Evolutionary conservation across 2,888 invertebrate genomes (phyloP).

Genomic region (Linnaemya tessellans): DNA sequence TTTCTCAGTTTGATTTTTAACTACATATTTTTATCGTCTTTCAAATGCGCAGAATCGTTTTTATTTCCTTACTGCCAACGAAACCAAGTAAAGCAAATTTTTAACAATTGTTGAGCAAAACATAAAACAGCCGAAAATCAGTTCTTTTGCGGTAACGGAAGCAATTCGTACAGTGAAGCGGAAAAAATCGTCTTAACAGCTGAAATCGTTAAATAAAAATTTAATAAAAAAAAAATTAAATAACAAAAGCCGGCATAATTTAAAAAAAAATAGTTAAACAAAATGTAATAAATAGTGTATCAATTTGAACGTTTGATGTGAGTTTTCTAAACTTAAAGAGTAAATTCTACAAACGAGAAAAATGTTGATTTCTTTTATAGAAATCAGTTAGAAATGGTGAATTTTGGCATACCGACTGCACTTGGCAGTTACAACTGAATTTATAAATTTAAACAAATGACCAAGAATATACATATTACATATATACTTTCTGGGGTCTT

Average conservation of each 20-base stretch:
- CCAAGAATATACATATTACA: no score
- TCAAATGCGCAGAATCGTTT: slow-evolving; percentile 45
- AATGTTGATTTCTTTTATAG: no score
- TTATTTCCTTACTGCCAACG: background rate
- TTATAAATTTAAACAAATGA: no score
- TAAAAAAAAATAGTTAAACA: background rate
- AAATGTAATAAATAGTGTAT: no score
- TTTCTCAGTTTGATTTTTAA: background rate
- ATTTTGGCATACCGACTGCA: no score
- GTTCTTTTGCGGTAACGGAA: slow-evolving; percentile 27
- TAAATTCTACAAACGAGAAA: no score
- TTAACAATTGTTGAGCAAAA: slow-evolving; percentile 40
- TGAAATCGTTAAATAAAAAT: background rate
- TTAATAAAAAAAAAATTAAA: background rate
- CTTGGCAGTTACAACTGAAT: no score
- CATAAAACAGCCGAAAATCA: slow-evolving; percentile 15
- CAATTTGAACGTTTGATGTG: no score
- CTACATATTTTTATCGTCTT: background rate
- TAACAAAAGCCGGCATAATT: background rate
- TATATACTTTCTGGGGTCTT: no score
- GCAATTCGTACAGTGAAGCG: slow-evolving; percentile 10
- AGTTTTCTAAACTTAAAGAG: no score
- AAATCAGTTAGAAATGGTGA: no score
- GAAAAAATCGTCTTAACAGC: no score
- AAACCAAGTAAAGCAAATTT: background rate